phyloP scores from a whole-genome alignment of 2,797 vertebrate species.

The Nannoperca australis region DNA sequence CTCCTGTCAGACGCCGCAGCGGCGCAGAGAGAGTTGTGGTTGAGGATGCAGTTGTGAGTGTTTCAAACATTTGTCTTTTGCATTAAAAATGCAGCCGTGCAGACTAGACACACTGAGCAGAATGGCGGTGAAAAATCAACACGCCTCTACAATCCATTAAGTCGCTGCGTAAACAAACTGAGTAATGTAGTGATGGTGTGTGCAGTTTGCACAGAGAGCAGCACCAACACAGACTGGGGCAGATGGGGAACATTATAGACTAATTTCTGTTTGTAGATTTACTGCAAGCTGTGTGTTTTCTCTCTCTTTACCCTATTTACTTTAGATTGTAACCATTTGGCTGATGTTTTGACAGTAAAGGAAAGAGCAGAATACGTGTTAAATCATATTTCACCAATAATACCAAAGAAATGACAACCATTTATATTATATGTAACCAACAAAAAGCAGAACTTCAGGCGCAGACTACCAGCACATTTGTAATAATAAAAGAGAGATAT shows the following conservation, averaged over 20 bases:
- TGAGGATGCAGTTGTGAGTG: not conserved
- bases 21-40: not conserved
- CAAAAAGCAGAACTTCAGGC: not conserved
- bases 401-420: not conserved
- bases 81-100: slow-evolving; percentile 36
- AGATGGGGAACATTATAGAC: slow-evolving; percentile 29
- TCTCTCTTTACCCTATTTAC: slow-evolving; percentile 20
- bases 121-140: slow-evolving; percentile 43
- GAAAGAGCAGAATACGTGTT: not conserved
- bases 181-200: slow-evolving; percentile 27
- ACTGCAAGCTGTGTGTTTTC: slow-evolving; percentile 17
- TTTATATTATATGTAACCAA: not conserved
- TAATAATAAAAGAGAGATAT: too few relatives aligned
- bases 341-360: slow-evolving; percentile 9
- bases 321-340: slow-evolving; percentile 11
- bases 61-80: slow-evolving; percentile 48
- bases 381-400: not conserved
- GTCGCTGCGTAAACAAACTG: slow-evolving; percentile 45
- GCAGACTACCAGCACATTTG: not conserved
- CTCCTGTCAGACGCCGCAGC: not conserved
- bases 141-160: slow-evolving; percentile 46
- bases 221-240: slow-evolving; percentile 20
- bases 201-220: slow-evolving; percentile 28
- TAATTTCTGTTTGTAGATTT: slow-evolving; percentile 26
- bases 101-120: slow-evolving; percentile 23